Percentiles rank a stretch among this genome's conserved stretches.
These are phyloP conservation scores for Apodemia zela DNA, from an alignment of 2,888 invertebrate species.

Conservation along the genomic window DNA sequence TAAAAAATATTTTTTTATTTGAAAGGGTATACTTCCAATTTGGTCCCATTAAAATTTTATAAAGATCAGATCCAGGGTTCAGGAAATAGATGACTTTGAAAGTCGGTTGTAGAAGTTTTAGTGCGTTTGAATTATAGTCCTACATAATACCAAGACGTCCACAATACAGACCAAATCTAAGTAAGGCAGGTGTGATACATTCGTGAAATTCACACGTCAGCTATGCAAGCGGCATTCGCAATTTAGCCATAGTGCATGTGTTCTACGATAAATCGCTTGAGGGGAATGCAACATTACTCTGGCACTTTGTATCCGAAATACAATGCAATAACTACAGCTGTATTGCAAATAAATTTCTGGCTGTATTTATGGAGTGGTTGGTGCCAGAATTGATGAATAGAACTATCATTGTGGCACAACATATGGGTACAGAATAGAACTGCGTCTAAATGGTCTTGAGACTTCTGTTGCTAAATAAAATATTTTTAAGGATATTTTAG, in stretches of 20 bases:
- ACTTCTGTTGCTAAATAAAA: background rate
- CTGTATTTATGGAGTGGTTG: conserved; percentile 11
- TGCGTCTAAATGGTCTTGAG: background rate
- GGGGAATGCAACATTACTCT: conserved; percentile 56
- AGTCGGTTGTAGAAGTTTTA: no score
- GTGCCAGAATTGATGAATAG: conserved; percentile 14
- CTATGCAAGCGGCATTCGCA: conserved; percentile 43
- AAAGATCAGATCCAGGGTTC: no score
- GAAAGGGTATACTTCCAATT: no score
- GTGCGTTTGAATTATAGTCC: no score
- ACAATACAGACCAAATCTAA: conserved; percentile 21
- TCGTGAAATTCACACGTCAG: conserved; percentile 26
- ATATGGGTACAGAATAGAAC: background rate
- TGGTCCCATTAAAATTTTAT: no score
- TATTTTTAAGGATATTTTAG: no score
- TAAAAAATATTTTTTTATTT: no score
- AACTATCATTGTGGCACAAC: conserved; percentile 7
- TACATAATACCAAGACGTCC: background rate
- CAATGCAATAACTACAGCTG: conserved; percentile 21
- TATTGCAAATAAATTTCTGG: conserved; percentile 36
- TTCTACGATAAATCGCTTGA: conserved; percentile 40
- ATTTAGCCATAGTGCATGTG: conserved; percentile 38
- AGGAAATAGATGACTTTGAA: no score
- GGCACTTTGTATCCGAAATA: conserved; percentile 18
- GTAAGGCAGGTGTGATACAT: conserved; percentile 29